Base-by-base conservation (phyloP, 2,888 invertebrate genomes). In the Drosophila mayaguana region DNA sequence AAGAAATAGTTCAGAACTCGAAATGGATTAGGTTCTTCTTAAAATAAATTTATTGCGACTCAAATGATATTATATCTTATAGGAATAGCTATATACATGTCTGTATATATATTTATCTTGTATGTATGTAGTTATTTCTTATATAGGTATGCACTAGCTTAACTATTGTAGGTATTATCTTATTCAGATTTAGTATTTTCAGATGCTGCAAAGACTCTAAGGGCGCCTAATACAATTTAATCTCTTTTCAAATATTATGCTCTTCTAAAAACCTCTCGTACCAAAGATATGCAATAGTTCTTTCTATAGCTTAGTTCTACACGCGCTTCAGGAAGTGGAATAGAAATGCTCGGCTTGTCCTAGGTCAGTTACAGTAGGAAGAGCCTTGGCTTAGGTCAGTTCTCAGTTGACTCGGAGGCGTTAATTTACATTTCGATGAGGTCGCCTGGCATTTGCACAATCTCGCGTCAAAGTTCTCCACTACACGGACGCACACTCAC, bases 341-440 rank as follows among this genome's bases (percentile, higher is more conserved):
- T 64, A 42, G n/a, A n/a, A 18, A 28, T 40, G 16, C 55, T 9
- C 8, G 7, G 46, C 43, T 67, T 83, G 67, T 51, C 67, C 40
- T 70, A 85, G 77, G 88, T 88, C 81, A 89, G 86, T 81, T 62
- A 55, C 53, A 66, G 54, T 50, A 42, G 60, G 53, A 34, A 36
- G 20, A 16, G 16, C 25, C 72, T 66, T 81, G 74, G 18, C 63
- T 50, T 68, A 83, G 87, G 87, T 88, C 83, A 83, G 83, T 81
- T 70, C 45, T 66, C 12, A 48, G n/a, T n/a, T 56, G 8, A 48
- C n/a, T 46, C n/a, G 36, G 32, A 12, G 65, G 56, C 40, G 38
- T 20, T 53, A 57, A 40, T 40, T 45, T 62, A 42, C 38, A 32
- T 28, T 38, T 34, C 34, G 12, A 5, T 11, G 34, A 1, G 8